Evolutionary conservation across 1,140 invertebrate species (phyloP).

Genomic region (Drosophila nebulosa): DNA sequence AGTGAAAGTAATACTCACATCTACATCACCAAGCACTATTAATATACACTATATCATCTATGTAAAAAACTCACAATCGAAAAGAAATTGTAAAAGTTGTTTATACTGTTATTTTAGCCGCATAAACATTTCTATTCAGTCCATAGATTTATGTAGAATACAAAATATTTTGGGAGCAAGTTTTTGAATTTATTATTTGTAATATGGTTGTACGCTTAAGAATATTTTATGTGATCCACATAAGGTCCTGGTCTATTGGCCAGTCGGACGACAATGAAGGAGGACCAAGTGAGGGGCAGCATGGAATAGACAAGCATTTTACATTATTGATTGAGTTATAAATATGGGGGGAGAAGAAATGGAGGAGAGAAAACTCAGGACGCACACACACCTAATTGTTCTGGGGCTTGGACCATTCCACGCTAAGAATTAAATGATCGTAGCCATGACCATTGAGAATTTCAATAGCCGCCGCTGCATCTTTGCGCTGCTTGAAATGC

Average conservation of each 20-base stretch:
- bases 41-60: too few species aligned
- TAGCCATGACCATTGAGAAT: constrained; percentile 97
- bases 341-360: background rate
- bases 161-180: background rate
- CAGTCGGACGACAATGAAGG: background rate
- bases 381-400: constrained; percentile 57
- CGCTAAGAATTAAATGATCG: constrained; percentile 98
- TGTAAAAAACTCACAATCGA: too few species aligned
- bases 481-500: constrained; percentile 93
- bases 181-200: constrained; percentile 33
- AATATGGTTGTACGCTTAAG: constrained; percentile 43
- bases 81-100: too few species aligned
- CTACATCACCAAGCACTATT: too few species aligned
- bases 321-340: background rate
- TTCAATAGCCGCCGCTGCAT: constrained; percentile 95
- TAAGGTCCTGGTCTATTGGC: constrained; percentile 10
- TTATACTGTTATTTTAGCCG: background rate
- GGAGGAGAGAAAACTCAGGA: constrained; percentile 12
- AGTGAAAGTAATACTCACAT: too few species aligned
- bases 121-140: background rate
- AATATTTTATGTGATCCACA: constrained; percentile 35
- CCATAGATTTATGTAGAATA: background rate
- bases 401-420: constrained; percentile 98
- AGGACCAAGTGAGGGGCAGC: background rate
- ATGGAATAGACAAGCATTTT: constrained; percentile 1